Conservation (phyloP, 64 coral and sea anemone species). For the Actinia equina region DNA sequence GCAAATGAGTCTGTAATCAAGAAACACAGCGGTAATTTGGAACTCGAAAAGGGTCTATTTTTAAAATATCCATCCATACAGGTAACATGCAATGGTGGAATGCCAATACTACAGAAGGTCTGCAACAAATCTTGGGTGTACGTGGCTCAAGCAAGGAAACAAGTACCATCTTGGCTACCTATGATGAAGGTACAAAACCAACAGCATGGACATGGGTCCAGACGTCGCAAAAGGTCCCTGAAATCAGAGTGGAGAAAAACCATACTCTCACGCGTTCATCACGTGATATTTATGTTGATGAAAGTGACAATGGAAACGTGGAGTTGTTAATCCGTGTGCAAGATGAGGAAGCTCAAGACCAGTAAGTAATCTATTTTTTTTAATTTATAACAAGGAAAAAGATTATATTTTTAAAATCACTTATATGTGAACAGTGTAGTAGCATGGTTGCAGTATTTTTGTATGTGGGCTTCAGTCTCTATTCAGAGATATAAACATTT, state of each 20-base stretch:
- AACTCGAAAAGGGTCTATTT: no score
- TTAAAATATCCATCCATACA: no score
- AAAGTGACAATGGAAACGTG: not conserved
- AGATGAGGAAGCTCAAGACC: not conserved
- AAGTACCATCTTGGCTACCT: constrained; percentile 16
- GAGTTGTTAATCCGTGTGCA: not conserved
- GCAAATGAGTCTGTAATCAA: no score
- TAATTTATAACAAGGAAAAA: no score
- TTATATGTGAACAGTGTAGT: no score
- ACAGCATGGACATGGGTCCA: not conserved
- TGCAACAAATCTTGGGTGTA: not conserved
- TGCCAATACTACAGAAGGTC: constrained; percentile 18
- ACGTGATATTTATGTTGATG: constrained; percentile 16
- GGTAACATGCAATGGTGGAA: not conserved
- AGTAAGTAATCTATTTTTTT: not conserved
- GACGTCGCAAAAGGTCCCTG: not conserved
- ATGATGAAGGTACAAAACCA: constrained; percentile 24
- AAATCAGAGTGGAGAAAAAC: not conserved
- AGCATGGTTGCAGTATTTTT: no score
- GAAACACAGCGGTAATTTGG: no score
- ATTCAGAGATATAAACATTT: no score
- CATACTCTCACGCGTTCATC: constrained; percentile 7
- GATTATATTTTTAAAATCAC: no score
- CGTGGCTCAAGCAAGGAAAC: not conserved
- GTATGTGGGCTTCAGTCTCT: no score